A percentile compares a stretch with the other conserved stretches of the same genome.
Evolutionary conservation across 2,113 vertebrate genomes (phyloP).

Genomic region (Coptodon bakossiorum): DNA sequence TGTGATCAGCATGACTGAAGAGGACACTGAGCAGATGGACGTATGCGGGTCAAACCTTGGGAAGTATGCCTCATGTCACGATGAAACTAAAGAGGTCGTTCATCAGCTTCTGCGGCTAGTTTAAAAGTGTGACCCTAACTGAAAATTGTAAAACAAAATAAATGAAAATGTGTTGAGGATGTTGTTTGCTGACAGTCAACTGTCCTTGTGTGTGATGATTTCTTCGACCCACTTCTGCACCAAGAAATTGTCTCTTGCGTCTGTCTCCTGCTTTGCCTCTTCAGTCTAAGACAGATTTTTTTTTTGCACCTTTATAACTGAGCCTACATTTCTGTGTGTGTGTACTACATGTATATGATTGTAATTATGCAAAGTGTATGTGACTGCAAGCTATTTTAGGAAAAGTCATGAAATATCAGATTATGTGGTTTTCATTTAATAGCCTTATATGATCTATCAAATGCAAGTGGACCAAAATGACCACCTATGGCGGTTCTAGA

Average conservation of each 20-base stretch:
- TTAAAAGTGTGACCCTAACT: neutral
- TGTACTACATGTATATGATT: neutral
- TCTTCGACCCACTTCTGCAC: neutral
- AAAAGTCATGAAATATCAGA: neutral
- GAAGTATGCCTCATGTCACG: neutral
- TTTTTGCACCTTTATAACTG: neutral
- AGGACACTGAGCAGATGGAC: neutral
- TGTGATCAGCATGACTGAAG: neutral
- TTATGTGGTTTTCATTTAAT: neutral
- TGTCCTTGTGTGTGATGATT: neutral
- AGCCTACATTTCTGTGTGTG: neutral
- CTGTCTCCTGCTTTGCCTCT: neutral
- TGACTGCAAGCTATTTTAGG: neutral
- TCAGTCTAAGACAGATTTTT: neutral
- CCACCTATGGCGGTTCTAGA: neutral
- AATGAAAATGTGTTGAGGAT: neutral
- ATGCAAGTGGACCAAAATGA: neutral
- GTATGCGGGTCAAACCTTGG: neutral
- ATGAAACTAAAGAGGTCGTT: neutral
- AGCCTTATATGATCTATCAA: neutral
- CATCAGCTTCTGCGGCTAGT: neutral
- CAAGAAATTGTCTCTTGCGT: neutral
- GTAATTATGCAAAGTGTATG: neutral
- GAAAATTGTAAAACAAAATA: neutral
- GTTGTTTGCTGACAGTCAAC: neutral